Percentiles rank a stretch among this genome's conserved stretches.
Evolutionary conservation across 2,113 vertebrate species (phyloP).

Genomic region (Alouatta palliata): DNA sequence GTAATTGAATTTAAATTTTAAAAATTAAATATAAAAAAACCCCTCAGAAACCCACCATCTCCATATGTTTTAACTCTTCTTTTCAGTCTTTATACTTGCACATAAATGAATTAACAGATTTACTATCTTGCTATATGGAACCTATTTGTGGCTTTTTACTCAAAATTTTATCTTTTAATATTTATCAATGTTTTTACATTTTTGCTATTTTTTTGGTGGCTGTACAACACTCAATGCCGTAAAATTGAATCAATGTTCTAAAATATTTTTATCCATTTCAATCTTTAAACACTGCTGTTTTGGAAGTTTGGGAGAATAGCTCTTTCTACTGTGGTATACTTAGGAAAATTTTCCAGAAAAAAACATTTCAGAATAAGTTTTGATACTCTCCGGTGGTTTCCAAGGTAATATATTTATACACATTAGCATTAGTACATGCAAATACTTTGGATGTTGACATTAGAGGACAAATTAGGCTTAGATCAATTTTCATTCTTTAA

Average conservation of each 20-base stretch:
- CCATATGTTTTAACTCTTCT: not conserved
- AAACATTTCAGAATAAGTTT: not conserved
- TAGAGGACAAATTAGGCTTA: not conserved
- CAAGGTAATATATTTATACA: not conserved
- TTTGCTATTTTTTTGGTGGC: not conserved
- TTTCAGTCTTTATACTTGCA: not conserved
- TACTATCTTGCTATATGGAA: not conserved
- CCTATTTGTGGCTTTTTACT: not conserved
- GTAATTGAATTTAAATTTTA: not conserved
- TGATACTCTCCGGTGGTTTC: not conserved
- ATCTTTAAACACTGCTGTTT: not conserved
- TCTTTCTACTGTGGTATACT: not conserved
- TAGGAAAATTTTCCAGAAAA: not conserved
- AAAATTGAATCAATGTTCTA: not conserved
- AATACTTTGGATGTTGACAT: not conserved
- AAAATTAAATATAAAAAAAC: not conserved
- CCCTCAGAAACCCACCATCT: not conserved
- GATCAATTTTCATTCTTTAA: not conserved
- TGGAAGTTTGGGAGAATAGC: not conserved
- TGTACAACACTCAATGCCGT: not conserved
- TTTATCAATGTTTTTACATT: not conserved
- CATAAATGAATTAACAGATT: not conserved
- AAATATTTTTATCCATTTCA: not conserved
- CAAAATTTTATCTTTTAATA: constrained; percentile 17
- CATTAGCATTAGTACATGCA: not conserved